phyloP scores from a whole-genome alignment of 1,140 invertebrate genomes.

The Harpegnathos saltator region DNA sequence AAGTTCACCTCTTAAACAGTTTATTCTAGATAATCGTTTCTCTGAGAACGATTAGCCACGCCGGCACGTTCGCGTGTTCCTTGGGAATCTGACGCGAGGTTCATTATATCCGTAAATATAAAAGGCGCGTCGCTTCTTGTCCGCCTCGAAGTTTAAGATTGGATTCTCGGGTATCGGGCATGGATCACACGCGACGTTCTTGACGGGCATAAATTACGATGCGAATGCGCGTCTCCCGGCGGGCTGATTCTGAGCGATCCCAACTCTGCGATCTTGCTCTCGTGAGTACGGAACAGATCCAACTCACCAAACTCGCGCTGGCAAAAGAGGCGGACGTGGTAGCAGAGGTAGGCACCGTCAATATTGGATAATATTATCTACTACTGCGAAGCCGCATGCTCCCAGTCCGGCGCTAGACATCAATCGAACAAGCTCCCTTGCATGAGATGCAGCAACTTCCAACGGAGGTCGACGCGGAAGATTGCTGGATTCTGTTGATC shows the following conservation, averaged over 20 bases:
- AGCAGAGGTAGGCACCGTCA: slow-evolving; percentile 86
- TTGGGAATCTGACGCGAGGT: not conserved
- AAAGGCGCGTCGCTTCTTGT: slow-evolving; percentile 4
- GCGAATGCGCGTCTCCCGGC: not conserved
- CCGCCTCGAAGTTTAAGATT: not conserved
- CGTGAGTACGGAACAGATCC: slow-evolving; percentile 15
- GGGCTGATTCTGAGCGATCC: not conserved
- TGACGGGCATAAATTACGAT: not conserved
- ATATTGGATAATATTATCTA: slow-evolving; percentile 90
- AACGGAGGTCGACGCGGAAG: slow-evolving; percentile 95
- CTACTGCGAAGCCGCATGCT: slow-evolving; percentile 96
- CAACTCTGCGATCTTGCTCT: slow-evolving; percentile 5
- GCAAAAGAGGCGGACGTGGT: slow-evolving; percentile 83
- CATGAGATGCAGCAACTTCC: slow-evolving; percentile 96
- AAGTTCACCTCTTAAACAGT: slow-evolving; percentile 45
- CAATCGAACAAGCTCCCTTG: slow-evolving; percentile 93
- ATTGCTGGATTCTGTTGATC: slow-evolving; percentile 93
- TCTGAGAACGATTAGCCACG: not conserved
- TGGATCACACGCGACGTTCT: not conserved
- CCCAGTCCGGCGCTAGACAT: slow-evolving; percentile 96
- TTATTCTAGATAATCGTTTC: slow-evolving; percentile 21
- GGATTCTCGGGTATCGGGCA: not conserved
- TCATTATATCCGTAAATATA: not conserved
- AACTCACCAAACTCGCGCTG: slow-evolving; percentile 84
- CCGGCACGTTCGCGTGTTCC: not conserved